Conservation (phyloP, 2,113 vertebrate genomes). For the Ctenodactylus gundi region DNA sequence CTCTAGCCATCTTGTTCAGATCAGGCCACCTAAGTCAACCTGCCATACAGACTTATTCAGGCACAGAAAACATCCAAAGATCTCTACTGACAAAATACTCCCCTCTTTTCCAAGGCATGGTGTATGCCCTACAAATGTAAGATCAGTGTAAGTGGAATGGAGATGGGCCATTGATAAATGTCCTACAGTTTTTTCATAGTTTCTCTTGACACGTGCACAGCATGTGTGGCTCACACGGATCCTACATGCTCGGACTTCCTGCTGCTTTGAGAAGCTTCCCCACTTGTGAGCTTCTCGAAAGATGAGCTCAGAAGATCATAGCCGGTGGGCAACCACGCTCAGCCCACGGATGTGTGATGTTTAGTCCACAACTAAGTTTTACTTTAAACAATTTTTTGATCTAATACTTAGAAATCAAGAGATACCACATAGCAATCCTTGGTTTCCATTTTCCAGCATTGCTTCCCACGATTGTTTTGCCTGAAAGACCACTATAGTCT, state of each 20-base stretch:
- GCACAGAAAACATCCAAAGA: background rate
- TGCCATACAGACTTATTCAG: background rate
- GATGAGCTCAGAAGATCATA: background rate
- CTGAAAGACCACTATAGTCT: background rate
- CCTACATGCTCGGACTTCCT: too few species aligned
- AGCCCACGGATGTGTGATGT: background rate
- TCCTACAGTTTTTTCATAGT: background rate
- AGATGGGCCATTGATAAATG: background rate
- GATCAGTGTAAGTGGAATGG: background rate
- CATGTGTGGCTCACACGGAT: too few species aligned
- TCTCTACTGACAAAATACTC: background rate
- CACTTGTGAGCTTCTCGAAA: background rate
- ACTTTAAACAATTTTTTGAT: conserved; percentile 1
- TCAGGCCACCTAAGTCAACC: background rate
- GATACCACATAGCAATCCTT: background rate
- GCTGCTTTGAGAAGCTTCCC: background rate
- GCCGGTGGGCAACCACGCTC: background rate
- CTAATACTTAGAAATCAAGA: conserved; percentile 5
- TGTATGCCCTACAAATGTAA: background rate
- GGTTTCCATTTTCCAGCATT: background rate
- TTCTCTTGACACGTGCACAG: too few species aligned
- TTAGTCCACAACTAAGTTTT: background rate
- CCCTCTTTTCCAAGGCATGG: background rate
- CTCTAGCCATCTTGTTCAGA: conserved; percentile 59
- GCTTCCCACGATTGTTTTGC: background rate